A percentile compares a stretch with the other conserved stretches of the same genome.
Evolutionary conservation across 1,140 invertebrate genomes (phyloP).

Genomic region (Oryzaephilus surinamensis): DNA sequence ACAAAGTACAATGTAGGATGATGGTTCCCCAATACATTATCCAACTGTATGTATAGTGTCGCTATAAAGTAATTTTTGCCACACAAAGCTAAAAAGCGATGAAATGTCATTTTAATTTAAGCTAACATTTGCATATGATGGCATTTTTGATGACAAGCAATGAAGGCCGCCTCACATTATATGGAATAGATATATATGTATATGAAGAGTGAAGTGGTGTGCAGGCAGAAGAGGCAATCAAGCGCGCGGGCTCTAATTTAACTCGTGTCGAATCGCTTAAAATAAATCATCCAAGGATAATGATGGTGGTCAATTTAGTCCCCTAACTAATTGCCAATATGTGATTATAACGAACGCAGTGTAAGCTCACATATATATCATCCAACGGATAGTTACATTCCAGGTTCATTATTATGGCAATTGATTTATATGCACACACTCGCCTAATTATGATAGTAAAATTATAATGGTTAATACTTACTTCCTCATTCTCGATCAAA

Average conservation of each 20-base stretch:
- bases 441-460: constrained; percentile 29
- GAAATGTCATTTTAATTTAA: constrained; percentile 12
- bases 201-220: no score
- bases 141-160: constrained; percentile 8
- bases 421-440: constrained; percentile 27
- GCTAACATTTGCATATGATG: constrained; percentile 10
- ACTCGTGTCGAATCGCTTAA: constrained; percentile 28
- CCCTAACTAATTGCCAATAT: constrained; percentile 37
- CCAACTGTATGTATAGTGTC: constrained; percentile 3
- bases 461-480: no score
- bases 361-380: constrained; percentile 27
- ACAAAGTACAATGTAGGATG: no score
- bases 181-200: no score
- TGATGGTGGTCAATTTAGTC: constrained; percentile 35
- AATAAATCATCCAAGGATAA: constrained; percentile 35
- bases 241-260: constrained; percentile 18
- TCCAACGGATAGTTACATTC: constrained; percentile 15
- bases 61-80: not conserved
- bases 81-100: constrained; percentile 1
- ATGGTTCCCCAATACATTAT: constrained; percentile 5
- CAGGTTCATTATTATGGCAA: constrained; percentile 27
- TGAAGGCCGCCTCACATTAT: no score
- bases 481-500: no score
- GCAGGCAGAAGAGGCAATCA: constrained; percentile 11
- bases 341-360: constrained; percentile 34